Conservation (phyloP, 1,140 invertebrate species). For the Drosophila truncata region DNA sequence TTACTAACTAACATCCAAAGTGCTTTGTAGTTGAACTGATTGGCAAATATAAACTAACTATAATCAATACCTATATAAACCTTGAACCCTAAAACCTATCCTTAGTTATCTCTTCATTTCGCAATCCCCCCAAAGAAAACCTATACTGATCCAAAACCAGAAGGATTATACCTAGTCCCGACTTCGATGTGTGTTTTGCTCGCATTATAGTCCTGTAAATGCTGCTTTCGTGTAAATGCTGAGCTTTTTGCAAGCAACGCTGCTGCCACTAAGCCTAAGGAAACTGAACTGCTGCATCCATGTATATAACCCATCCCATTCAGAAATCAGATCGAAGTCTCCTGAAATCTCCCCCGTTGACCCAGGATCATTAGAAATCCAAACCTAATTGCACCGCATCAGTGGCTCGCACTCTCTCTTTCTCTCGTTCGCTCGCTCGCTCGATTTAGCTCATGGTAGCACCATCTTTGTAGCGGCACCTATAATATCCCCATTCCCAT, state of each 20-base stretch:
- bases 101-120: constrained; percentile 35
- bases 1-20: constrained; percentile 52
- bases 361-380: constrained; percentile 29
- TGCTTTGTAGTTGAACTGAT: constrained; percentile 76
- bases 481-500: not conserved
- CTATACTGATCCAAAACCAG: not conserved
- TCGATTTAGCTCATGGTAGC: constrained; percentile 33
- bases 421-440: constrained; percentile 9
- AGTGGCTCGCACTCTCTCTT: constrained; percentile 27
- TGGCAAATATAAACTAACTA: constrained; percentile 61
- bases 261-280: not conserved
- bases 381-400: constrained; percentile 28
- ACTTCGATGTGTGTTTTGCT: constrained; percentile 22
- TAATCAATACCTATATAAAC: constrained; percentile 23
- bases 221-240: constrained; percentile 44
- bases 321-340: constrained; percentile 5
- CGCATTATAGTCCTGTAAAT: constrained; percentile 14
- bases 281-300: constrained; percentile 32
- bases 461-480: constrained; percentile 24
- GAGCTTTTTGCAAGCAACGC: constrained; percentile 22
- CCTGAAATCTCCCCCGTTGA: not conserved
- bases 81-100: not conserved
- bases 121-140: not conserved
- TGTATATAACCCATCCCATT: constrained; percentile 30
- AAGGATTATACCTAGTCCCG: constrained; percentile 1